These are phyloP conservation scores for Diorhabda carinulata DNA, from an alignment of 1,140 invertebrate genomes.

Conservation along the genomic window DNA sequence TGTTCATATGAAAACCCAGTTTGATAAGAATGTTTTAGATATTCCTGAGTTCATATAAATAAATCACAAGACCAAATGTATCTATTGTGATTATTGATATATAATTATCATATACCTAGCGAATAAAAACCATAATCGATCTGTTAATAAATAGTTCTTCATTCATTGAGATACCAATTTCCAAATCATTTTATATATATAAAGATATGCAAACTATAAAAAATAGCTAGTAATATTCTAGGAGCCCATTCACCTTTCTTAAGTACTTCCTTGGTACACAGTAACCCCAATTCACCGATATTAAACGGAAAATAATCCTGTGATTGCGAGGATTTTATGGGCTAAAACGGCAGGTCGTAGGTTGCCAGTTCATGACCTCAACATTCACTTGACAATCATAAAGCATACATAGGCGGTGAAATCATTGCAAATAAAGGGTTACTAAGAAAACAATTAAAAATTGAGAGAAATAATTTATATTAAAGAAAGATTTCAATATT, in stretches of 20 bases:
- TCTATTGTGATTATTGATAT: too few relatives aligned
- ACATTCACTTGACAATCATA: constrained; percentile 33
- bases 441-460: background rate
- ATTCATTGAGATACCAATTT: too few relatives aligned
- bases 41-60: too few relatives aligned
- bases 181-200: too few relatives aligned
- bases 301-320: constrained; percentile 27
- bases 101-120: too few relatives aligned
- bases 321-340: constrained; percentile 30
- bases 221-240: background rate
- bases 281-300: constrained; percentile 19
- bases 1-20: too few relatives aligned
- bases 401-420: constrained; percentile 23
- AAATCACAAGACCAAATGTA: too few relatives aligned
- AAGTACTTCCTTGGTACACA: constrained; percentile 7
- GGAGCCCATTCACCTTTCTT: background rate
- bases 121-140: too few relatives aligned
- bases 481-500: background rate
- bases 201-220: too few relatives aligned
- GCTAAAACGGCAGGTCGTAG: constrained; percentile 28
- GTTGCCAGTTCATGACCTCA: constrained; percentile 33
- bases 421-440: background rate
- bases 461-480: background rate
- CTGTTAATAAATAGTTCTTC: too few relatives aligned
- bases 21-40: too few relatives aligned